phyloP scores from a whole-genome alignment of 2,113 vertebrate genomes.

The Furnarius figulus region DNA sequence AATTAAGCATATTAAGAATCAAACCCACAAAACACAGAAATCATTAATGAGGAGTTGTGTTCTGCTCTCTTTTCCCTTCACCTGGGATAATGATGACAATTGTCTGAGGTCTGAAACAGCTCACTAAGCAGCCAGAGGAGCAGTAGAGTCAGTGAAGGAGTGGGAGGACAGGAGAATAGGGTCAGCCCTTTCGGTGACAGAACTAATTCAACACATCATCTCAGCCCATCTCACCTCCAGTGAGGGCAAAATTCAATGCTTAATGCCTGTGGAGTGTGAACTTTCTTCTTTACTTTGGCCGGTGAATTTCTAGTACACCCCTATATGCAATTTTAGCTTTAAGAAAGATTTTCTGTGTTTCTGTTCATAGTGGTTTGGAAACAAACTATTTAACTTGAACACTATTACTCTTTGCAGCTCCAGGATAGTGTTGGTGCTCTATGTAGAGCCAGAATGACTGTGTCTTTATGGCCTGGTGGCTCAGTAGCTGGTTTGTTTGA shows the following conservation, averaged over 20 bases:
- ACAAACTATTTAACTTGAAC: not conserved
- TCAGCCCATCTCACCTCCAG: not conserved
- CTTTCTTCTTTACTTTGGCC: not conserved
- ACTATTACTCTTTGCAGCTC: not conserved
- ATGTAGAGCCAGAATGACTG: not conserved
- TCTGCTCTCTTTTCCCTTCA: not conserved
- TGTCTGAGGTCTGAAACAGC: not conserved
- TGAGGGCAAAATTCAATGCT: not conserved
- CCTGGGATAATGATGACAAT: not conserved
- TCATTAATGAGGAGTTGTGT: not conserved
- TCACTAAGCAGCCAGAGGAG: not conserved
- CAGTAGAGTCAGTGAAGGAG: not conserved
- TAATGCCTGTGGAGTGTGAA: not conserved
- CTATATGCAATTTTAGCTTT: not conserved
- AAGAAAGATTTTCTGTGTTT: not conserved
- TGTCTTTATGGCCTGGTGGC: fast-evolving
- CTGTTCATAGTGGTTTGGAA: not conserved
- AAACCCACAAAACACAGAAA: not conserved
- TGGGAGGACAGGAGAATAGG: not conserved
- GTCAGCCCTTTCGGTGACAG: not conserved
- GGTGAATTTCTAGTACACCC: not conserved
- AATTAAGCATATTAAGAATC: not conserved
- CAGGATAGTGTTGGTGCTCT: not conserved
- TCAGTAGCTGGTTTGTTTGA: not conserved
- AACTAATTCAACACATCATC: not conserved